Base-by-base conservation (phyloP, 1,140 invertebrate genomes). In the Megalopta genalis region DNA sequence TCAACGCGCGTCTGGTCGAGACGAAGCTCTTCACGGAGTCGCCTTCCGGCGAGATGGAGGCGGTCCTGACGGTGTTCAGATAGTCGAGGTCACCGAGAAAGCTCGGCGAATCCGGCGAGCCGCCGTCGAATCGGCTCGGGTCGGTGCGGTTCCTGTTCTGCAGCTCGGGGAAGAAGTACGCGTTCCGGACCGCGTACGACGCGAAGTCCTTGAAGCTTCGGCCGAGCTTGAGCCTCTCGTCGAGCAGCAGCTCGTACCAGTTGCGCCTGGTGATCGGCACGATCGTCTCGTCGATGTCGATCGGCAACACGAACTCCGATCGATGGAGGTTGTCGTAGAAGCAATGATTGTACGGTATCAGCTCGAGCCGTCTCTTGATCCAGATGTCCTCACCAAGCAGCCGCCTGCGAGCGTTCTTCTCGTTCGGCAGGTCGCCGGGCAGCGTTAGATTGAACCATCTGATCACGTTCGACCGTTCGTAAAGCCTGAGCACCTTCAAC, bases 291-390 rank as follows among this genome's bases (percentile, higher is more conserved):
- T 96, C 96, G 39, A 96, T 92, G 87, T 96, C 96, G 80, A 96
- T 90, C 12, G 96, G 95, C 12, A 96, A 87, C 21, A 96, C 93
- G 90, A 93, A 96, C 82, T 95, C 91, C 7, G 95, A 95, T 67
- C 93, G 93, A 74, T 94, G 87, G 42, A 96, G 88, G 90, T 95
- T 96, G 84, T 95, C 94, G 88, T 97, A 96, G 65, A 96, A 94
- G 79, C 95, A 96, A 80, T 96, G 96, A 88, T 97, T 97, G 88
- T 96, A 97, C 0, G 96, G 94, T 72, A 96, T 92, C 52, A 96
- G 90, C 88, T 96, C 96, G 91, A 96, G 94, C 80, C 95, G 92
- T 77, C 96, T 92, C 80, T 95, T 94, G 82, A 96, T 95, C 95
- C 95, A 96, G 16, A 95, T 88, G 83, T 95, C 93, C 81, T 93